Conservation (phyloP, 2,888 invertebrate species). For the Panzeria rudis region DNA sequence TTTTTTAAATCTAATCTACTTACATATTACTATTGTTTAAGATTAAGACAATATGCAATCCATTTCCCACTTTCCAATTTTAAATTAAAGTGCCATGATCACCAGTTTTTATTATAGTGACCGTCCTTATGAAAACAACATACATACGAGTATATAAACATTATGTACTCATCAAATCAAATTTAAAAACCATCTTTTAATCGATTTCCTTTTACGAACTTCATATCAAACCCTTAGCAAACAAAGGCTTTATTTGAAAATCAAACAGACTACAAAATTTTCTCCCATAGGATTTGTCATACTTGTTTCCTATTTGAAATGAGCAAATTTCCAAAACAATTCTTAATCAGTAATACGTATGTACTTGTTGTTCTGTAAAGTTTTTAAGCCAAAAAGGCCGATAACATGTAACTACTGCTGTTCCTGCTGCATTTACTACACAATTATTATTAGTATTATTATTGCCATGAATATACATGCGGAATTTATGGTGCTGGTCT, state of each 20-base stretch:
- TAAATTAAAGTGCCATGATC: too few relatives aligned
- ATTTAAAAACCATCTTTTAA: slow-evolving; percentile 13
- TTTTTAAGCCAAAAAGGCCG: slow-evolving; percentile 33
- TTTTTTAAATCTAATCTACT: too few relatives aligned
- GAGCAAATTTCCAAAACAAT: slow-evolving; percentile 36
- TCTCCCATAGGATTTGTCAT: slow-evolving; percentile 47
- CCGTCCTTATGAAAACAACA: too few relatives aligned
- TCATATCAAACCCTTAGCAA: background rate
- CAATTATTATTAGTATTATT: slow-evolving; percentile 50
- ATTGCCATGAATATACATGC: slow-evolving; percentile 44
- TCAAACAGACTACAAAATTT: slow-evolving; percentile 13
- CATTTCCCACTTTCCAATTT: too few relatives aligned
- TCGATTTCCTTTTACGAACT: slow-evolving; percentile 13
- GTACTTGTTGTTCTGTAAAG: background rate
- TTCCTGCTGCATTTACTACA: slow-evolving; percentile 5
- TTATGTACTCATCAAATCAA: too few relatives aligned
- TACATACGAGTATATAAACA: too few relatives aligned
- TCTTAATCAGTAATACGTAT: slow-evolving; percentile 33
- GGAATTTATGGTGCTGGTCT: slow-evolving; percentile 53
- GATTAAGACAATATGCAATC: too few relatives aligned
- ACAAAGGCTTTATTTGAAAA: background rate
- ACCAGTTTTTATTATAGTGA: too few relatives aligned
- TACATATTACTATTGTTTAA: too few relatives aligned
- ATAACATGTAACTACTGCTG: slow-evolving; percentile 36
- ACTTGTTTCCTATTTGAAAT: background rate